Base-by-base conservation (phyloP, 2,888 invertebrate species). In the Hyalella azteca region DNA sequence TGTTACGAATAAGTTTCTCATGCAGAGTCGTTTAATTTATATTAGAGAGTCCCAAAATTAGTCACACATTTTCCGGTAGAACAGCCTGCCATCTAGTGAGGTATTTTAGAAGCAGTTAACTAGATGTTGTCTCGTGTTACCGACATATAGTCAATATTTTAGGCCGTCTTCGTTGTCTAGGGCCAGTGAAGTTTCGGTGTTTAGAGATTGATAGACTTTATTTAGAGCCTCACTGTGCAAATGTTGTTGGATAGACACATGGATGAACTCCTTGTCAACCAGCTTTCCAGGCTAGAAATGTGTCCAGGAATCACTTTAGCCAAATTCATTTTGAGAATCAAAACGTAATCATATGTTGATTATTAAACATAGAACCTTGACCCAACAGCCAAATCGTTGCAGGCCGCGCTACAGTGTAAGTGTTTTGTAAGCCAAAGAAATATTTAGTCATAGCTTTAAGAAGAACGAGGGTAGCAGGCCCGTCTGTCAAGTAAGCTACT, bases 381-480 rank as follows among this genome's bases (percentile, higher is more conserved):
- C 39, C 66, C 36, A 36, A 5, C 19, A 5, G 50, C 19, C 77
- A 78, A 78, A 73, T 80, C 79, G 80, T 82, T 80, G 82, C 78
- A 78, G 80, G 82, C 77, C n/a, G n/a, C 78, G 80, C 81, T 80
- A 78, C 78, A 83, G 80, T 81, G 83, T 83, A 83, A 48, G 49
- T 80, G 78, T 80, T 83, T 81, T 81, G 83, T 80, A 83, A 81
- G 81, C 83, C 83, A 83, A 83, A 83, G 83, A 83, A 81, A 79
- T 76, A 50, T 80, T 81, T 83, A 83, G 83, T 83, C 83, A 83
- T 83, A 83, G 83, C 77, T 80, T 60, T 83, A 83, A 83, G 83
- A 59, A 36, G 36, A 36, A 66, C 66, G 66, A 36, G 39, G 36
- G 36, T n/a, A n/a, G 66, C 66, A 66, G 32, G 66, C 22, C 36